These are phyloP conservation scores for Eptatretus burgeri DNA, from an alignment of 2,113 vertebrate species.

Conservation along the genomic window DNA sequence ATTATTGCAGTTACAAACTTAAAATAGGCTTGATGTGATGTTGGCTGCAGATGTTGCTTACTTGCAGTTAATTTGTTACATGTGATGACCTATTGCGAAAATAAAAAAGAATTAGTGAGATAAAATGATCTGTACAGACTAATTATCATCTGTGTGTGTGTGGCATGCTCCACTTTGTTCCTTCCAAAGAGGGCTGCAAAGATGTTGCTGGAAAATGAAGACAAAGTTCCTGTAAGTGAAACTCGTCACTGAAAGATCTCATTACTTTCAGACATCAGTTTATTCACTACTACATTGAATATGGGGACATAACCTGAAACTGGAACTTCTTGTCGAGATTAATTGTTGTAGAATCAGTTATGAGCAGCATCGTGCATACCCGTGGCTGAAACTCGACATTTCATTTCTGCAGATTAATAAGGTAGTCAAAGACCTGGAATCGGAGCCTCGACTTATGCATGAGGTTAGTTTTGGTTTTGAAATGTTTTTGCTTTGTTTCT, in stretches of 20 bases:
- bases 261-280: no score
- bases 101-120: no score
- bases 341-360: no score
- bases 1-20: no score
- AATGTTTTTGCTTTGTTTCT: no score
- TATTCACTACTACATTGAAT: no score
- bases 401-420: constrained; percentile 37
- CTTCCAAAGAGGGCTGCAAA: constrained; percentile 74
- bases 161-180: constrained; percentile 1
- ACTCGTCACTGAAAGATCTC: background rate
- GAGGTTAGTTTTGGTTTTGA: constrained; percentile 23
- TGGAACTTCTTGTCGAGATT: no score
- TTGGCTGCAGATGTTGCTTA: no score
- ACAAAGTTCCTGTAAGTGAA: constrained; percentile 73
- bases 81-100: no score
- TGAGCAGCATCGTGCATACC: background rate
- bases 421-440: constrained; percentile 56
- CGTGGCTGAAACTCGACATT: constrained; percentile 5
- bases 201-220: constrained; percentile 96
- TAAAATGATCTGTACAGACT: background rate
- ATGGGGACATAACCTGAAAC: no score
- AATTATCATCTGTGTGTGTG: background rate
- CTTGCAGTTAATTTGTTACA: no score
- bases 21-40: no score
- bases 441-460: constrained; percentile 61